These are phyloP conservation scores for Myotis findleyi DNA, from an alignment of 2,797 vertebrate genomes.

Conservation along the genomic window DNA sequence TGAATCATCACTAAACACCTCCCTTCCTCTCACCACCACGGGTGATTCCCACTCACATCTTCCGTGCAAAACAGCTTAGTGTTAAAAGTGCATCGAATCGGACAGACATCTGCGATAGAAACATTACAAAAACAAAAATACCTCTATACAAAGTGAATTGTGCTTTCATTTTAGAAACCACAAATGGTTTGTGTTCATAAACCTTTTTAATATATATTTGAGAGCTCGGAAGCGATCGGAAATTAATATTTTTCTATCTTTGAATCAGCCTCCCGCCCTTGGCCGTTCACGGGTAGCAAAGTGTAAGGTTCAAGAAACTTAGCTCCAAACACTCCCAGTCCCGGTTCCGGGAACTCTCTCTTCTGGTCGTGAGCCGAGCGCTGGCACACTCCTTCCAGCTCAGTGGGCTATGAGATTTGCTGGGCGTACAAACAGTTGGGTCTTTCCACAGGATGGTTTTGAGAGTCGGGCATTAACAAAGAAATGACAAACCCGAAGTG, in stretches of 20 bases:
- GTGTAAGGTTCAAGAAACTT: constrained; percentile 63
- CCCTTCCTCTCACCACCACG: constrained; percentile 49
- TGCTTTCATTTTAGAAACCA: constrained; percentile 86
- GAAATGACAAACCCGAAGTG: constrained; percentile 63
- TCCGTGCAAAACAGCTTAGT: constrained; percentile 83
- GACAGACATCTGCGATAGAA: constrained; percentile 83
- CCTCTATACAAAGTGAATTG: constrained; percentile 87
- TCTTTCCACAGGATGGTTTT: constrained; percentile 58
- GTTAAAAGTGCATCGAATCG: constrained; percentile 82
- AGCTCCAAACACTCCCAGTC: constrained; percentile 55
- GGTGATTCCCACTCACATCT: constrained; percentile 48
- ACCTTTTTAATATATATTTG: constrained; percentile 77
- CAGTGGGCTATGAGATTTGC: constrained; percentile 56
- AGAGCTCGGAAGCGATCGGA: constrained; percentile 71
- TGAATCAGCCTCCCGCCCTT: constrained; percentile 58
- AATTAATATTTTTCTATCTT: constrained; percentile 58
- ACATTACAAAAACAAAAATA: constrained; percentile 84
- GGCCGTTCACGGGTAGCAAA: constrained; percentile 62
- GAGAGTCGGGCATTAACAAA: constrained; percentile 52
- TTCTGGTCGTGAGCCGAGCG: constrained; percentile 35
- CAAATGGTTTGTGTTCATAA: constrained; percentile 74
- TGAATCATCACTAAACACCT: not conserved
- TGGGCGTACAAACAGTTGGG: constrained; percentile 56
- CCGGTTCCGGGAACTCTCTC: constrained; percentile 46
- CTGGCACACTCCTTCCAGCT: not conserved